Base-by-base conservation (phyloP, 2,113 vertebrate genomes). In the Erythrolamprus reginae region DNA sequence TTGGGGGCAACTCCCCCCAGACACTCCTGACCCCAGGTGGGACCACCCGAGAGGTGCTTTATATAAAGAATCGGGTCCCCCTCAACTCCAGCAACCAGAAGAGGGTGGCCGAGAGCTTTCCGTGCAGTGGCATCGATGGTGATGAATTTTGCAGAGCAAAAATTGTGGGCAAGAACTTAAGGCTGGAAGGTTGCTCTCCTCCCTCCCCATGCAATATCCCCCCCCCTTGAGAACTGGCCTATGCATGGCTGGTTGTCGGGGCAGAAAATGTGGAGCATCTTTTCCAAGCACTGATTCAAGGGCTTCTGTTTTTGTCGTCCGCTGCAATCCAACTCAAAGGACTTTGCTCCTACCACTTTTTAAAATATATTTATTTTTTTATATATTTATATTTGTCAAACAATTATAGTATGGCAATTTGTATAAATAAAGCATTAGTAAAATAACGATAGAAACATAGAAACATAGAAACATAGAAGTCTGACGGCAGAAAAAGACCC, bases 21-120 rank as follows among this genome's bases (percentile, higher is more conserved):
- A 1, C 56, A 10, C 24, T 26, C 56, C 24, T 58, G 24, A 28
- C 56, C 56, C 7, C n/a, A n/a, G n/a, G n/a, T 28, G 56, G 24
- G 56, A 58, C 3, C 56, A 26, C 9, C 24, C 26, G 56, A 28
- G 56, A 4, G 26, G 2, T 28, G 26, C 26, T 26, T 61, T 61
- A 28, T 61, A 28, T 24, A 61, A 61, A 61, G 24, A n/a, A 55
- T 21, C 1, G 0, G 10, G 9, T 45, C 9, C 33, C 33, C 9
- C 24, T 45, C 13, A 47, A n/a, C 55, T 47, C 28, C 4, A 10
- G 3, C n/a, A n/a, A 45, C 90, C 95, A 91, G 90, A 45, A 93
- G 96, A 96, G 96, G 96, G 95, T 96, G 95, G 95, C 94, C 95
- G 94, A 96, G 96, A 96, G 92, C 95, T 93, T 92, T 53, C 1